Percentiles rank a stretch among this genome's conserved stretches.
phyloP scores from a whole-genome alignment of 2,888 invertebrate genomes.

The Cephus sareptanus region DNA sequence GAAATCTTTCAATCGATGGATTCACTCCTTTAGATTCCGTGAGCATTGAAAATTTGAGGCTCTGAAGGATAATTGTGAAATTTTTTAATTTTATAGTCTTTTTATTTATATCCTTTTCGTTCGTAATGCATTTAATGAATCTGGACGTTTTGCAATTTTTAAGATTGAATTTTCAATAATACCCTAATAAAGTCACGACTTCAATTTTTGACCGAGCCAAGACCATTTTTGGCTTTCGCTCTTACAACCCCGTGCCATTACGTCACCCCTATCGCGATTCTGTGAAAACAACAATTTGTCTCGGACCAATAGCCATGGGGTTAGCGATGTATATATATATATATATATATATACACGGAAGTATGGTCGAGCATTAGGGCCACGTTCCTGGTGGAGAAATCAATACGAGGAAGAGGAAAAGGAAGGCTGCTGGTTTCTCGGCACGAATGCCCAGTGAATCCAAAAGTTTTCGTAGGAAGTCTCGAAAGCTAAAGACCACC shows the following conservation, averaged over 20 bases:
- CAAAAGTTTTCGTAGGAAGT: not conserved
- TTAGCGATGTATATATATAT: too few relatives aligned
- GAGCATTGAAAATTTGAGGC: too few relatives aligned
- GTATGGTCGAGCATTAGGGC: not conserved
- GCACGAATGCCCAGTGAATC: not conserved
- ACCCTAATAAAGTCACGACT: not conserved
- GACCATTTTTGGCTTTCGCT: not conserved
- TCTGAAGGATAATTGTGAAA: not conserved
- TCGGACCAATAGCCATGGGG: too few relatives aligned
- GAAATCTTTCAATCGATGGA: not conserved
- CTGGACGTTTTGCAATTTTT: not conserved
- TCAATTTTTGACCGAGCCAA: not conserved
- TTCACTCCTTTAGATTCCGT: not conserved
- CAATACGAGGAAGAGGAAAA: not conserved
- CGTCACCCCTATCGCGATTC: not conserved
- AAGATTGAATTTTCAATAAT: not conserved
- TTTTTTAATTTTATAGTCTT: not conserved
- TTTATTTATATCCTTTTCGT: not conserved
- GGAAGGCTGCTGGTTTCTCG: not conserved
- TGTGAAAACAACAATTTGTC: too few relatives aligned
- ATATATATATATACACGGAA: not conserved
- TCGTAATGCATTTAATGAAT: not conserved
- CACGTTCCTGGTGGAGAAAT: not conserved
- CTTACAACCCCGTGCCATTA: not conserved
- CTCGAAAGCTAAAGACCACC: not conserved